Conservation (phyloP, 2,797 vertebrate genomes). For the Labeo calbasu region DNA sequence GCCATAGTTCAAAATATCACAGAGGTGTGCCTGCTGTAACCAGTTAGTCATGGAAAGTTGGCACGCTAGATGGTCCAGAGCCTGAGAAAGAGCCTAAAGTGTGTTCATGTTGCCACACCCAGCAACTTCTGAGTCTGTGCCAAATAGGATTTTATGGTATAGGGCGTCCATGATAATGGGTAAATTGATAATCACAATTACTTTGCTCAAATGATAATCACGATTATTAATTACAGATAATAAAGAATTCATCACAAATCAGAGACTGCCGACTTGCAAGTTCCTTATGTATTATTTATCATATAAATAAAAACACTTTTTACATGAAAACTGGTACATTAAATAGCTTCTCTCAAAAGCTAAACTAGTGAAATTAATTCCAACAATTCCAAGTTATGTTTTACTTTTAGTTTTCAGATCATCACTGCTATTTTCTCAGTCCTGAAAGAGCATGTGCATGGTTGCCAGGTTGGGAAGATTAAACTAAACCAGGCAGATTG, state of each 20-base stretch:
- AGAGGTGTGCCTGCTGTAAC: background rate
- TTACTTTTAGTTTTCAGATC: no score
- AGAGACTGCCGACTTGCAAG: background rate
- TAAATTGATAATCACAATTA: background rate
- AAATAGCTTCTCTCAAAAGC: background rate
- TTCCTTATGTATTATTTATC: background rate
- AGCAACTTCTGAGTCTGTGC: background rate
- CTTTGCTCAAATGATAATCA: background rate
- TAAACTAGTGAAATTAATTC: no score
- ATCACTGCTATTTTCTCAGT: no score
- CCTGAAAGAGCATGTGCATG: no score
- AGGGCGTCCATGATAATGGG: background rate
- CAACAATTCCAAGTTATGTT: no score
- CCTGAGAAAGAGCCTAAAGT: constrained; percentile 9
- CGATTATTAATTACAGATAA: background rate
- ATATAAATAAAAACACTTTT: background rate
- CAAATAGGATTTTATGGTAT: background rate
- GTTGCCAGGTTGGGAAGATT: no score
- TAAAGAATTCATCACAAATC: background rate
- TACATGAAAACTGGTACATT: background rate
- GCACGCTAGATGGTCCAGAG: background rate
- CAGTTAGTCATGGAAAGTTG: constrained; percentile 21
- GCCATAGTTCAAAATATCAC: background rate
- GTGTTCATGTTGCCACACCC: background rate
- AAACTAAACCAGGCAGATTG: no score